Percentiles rank a stretch among this genome's conserved stretches.
Conservation (phyloP, 2,888 invertebrate genomes). For the Hylaea fasciaria region DNA sequence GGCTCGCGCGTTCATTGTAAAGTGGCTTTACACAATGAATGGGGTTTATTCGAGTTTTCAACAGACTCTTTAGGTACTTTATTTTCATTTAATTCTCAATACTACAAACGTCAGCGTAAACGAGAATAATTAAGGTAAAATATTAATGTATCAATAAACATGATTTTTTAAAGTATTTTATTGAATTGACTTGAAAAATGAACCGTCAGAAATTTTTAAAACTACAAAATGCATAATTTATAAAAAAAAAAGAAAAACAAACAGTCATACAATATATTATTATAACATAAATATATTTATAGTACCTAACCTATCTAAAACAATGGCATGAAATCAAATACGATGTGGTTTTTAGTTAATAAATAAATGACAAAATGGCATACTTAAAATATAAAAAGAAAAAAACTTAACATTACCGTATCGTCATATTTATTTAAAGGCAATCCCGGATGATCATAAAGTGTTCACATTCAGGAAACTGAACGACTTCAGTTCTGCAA, state of each 20-base stretch:
- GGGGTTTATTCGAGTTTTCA: too few species aligned
- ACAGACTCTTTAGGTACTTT: too few species aligned
- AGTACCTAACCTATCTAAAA: conserved; percentile 29
- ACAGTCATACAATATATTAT: conserved; percentile 17
- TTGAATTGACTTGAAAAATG: too few species aligned
- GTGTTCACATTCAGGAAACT: conserved; percentile 7
- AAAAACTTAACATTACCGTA: conserved; percentile 26
- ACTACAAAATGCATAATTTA: conserved; percentile 27
- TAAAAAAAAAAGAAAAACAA: conserved; percentile 8
- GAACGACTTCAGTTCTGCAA: conserved; percentile 20
- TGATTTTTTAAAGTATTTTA: too few species aligned
- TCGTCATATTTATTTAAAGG: conserved; percentile 24
- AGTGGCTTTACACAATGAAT: too few species aligned
- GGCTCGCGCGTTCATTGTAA: not conserved
- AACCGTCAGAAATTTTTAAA: too few species aligned
- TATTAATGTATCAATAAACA: too few species aligned
- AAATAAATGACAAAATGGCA: conserved; percentile 29
- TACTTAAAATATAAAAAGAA: conserved; percentile 18
- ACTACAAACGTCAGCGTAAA: too few species aligned
- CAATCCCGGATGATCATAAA: conserved; percentile 15
- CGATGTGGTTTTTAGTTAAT: conserved; percentile 24
- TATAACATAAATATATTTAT: conserved; percentile 20
- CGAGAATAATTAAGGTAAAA: too few species aligned
- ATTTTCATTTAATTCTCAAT: too few species aligned
- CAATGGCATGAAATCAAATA: conserved; percentile 14